phyloP scores from a whole-genome alignment of 2,113 vertebrate species.

The Macrotis lagotis region DNA sequence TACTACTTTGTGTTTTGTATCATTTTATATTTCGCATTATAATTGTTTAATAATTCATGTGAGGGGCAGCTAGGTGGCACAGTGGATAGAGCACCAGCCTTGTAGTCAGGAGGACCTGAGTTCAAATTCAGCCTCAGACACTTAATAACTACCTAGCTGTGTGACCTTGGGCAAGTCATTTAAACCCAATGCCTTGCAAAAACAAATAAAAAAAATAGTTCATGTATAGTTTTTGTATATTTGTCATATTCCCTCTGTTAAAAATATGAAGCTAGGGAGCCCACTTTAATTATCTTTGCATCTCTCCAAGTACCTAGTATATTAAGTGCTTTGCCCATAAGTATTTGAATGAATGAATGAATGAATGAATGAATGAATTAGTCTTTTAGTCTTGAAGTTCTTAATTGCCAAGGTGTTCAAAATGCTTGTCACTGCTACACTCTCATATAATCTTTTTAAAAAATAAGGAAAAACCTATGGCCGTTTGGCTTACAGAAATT shows the following conservation, averaged over 20 bases:
- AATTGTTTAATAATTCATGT: not conserved
- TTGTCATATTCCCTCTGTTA: not conserved
- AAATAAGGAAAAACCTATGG: too few relatives aligned
- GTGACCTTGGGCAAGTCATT: too few relatives aligned
- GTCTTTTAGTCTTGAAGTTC: constrained; percentile 34
- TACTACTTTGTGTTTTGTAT: not conserved
- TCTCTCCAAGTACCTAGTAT: not conserved
- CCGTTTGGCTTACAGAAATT: not conserved
- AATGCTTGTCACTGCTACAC: not conserved
- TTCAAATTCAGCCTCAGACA: too few relatives aligned
- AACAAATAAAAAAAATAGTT: too few relatives aligned
- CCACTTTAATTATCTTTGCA: not conserved
- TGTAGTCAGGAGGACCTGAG: too few relatives aligned
- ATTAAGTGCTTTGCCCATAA: not conserved
- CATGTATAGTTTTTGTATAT: not conserved
- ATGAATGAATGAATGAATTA: not conserved
- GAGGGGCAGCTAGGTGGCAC: too few relatives aligned
- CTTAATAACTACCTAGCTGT: too few relatives aligned
- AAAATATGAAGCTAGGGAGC: not conserved
- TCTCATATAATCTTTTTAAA: too few relatives aligned
- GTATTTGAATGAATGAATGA: not conserved
- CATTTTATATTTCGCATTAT: not conserved
- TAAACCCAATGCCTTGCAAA: too few relatives aligned
- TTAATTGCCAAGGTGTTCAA: not conserved
- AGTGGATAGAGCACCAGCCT: too few relatives aligned